Base-by-base conservation (phyloP, 2,113 vertebrate species). In the Myxocyprinus asiaticus region DNA sequence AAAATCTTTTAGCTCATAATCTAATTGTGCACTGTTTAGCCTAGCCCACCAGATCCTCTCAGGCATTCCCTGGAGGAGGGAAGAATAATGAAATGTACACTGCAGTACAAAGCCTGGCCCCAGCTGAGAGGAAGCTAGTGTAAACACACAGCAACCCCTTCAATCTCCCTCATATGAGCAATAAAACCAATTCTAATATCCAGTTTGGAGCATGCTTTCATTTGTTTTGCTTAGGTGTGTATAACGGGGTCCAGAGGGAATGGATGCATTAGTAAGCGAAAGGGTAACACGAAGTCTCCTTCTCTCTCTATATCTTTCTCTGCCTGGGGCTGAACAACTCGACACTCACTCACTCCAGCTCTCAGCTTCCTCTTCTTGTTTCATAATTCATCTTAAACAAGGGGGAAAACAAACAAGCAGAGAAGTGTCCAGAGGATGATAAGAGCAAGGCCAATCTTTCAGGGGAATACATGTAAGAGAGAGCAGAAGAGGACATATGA, bases 371-470 rank as follows among this genome's bases (percentile, higher is more conserved):
- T 83, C 44, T 67, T 84, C 85, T 81, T 82, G 82, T 88, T 90
- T 86, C 86, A 91, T 91, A 90, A 93, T 93, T 92, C 79, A 90
- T 91, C 87, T 86, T 88, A 89, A 92, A 90, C 89, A 86, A 89
- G 85, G 14, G 70, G 70, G 9, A 68, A 85, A 88, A 87, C 82
- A 90, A 90, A 85, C 81, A 86, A 81, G 84, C 58, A 67, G 12
- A 59, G 45, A 42, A 77, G 83, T 71, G 76, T 64, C 73, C 67
- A 65, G 84, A 82, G 80, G 69, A 81, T 81, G 76, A 80, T 55
- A 85, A 83, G 82, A 71, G 81, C 78, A 86, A 80, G 70, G 59
- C 53, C 17, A 17, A 77, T 79, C 56, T 73, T 72, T 56, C 47
- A 63, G 6, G 55, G 77, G 45, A 67, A 14, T 62, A 56, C 15